Conservation (phyloP, 1,140 invertebrate species). For the Drosophila pseudoobscura region DNA sequence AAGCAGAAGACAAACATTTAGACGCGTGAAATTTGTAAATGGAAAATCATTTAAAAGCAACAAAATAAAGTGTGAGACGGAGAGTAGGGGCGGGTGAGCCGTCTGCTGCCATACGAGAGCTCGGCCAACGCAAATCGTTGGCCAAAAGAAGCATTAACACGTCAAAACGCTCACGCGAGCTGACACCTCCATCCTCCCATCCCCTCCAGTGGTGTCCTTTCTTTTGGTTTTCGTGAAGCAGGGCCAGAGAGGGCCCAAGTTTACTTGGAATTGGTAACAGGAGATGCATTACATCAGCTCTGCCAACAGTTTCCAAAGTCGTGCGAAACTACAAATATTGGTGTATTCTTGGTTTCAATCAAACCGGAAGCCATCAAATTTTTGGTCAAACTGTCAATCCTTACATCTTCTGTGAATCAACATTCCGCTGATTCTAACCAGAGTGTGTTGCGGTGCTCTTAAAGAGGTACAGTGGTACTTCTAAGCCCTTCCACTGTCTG, state of each 20-base stretch:
- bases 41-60: constrained; percentile 74
- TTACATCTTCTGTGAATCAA: no score
- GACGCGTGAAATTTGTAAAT: constrained; percentile 73
- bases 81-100: neutral
- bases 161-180: constrained; percentile 12
- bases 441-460: no score
- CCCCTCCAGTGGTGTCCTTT: constrained; percentile 2
- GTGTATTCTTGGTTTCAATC: no score
- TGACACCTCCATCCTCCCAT: neutral
- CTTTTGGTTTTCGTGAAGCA: neutral
- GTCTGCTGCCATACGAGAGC: constrained; percentile 4
- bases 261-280: constrained; percentile 1
- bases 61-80: constrained; percentile 19
- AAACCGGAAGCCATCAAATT: no score
- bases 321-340: no score
- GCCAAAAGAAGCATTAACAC: constrained; percentile 23
- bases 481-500: no score
- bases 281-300: neutral
- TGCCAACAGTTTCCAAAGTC: neutral
- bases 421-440: no score
- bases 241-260: no score
- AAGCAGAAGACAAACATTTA: constrained; percentile 30
- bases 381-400: no score
- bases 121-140: constrained; percentile 8
- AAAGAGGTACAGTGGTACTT: no score